phyloP scores from a whole-genome alignment of 2,113 vertebrate genomes.

The Sinocyclocheilus anophthalmus region DNA sequence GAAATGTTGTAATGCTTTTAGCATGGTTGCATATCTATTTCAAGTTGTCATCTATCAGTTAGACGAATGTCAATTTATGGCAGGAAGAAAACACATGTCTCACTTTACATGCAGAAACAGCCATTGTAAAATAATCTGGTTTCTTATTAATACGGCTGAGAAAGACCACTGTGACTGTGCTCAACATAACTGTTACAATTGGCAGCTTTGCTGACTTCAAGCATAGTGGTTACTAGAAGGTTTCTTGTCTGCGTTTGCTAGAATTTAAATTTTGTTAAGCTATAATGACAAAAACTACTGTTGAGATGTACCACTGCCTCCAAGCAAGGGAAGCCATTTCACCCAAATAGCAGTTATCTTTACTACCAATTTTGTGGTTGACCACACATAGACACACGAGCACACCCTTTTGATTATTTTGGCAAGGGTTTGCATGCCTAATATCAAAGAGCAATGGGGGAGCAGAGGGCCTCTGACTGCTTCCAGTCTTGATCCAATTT shows the following conservation, averaged over 20 bases:
- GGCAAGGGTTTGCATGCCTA: not conserved
- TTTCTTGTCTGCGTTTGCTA: not conserved
- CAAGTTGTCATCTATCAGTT: too few relatives aligned
- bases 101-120: not conserved
- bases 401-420: conserved; percentile 16
- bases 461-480: not conserved
- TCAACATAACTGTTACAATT: not conserved
- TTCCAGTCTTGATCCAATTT: conserved; percentile 2
- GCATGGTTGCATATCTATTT: too few relatives aligned
- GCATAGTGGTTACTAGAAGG: not conserved
- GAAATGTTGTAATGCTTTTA: too few relatives aligned
- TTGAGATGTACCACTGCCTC: not conserved
- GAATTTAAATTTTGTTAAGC: not conserved
- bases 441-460: not conserved
- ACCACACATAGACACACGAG: conserved; percentile 3
- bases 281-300: not conserved
- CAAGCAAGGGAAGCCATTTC: conserved; percentile 7
- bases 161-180: not conserved
- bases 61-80: not conserved
- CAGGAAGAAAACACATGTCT: not conserved
- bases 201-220: not conserved
- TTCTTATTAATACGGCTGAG: not conserved
- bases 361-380: conserved; percentile 14
- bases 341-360: conserved; percentile 16
- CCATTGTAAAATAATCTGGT: not conserved